Percentiles rank a stretch among this genome's conserved stretches.
phyloP scores from a whole-genome alignment of 2,797 vertebrate genomes.

The Salmo trutta region DNA sequence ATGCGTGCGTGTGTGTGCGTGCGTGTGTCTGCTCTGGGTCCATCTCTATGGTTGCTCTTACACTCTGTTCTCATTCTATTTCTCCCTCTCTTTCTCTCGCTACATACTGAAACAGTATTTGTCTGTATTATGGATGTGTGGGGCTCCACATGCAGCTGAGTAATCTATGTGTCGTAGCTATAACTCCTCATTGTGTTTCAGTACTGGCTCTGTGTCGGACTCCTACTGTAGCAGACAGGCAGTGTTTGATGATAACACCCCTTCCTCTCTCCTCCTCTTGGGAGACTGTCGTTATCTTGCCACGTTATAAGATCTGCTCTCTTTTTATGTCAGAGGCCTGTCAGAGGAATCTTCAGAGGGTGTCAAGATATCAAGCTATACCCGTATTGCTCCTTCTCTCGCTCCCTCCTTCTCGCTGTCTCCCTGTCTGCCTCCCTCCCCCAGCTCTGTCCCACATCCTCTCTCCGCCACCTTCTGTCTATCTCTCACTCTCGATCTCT shows the following conservation, averaged over 20 bases:
- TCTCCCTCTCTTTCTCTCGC: background rate
- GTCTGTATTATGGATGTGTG: constrained; percentile 1
- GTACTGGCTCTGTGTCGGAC: background rate
- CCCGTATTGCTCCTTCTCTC: background rate
- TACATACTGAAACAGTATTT: background rate
- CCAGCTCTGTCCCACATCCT: background rate
- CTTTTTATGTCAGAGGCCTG: constrained; percentile 6
- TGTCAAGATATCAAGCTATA: background rate
- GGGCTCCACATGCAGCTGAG: background rate
- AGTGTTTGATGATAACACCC: constrained; percentile 6
- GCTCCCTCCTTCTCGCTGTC: background rate
- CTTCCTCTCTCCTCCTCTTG: background rate
- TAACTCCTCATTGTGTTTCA: background rate
- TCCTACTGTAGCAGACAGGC: background rate
- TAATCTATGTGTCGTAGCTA: background rate
- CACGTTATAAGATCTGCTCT: constrained; percentile 1
- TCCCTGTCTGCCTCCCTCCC: background rate
- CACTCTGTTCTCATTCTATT: background rate
- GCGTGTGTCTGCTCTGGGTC: background rate
- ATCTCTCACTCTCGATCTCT: constrained; percentile 7
- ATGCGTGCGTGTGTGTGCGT: background rate
- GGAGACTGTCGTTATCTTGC: constrained; percentile 13
- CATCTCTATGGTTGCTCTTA: background rate
- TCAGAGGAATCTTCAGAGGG: background rate
- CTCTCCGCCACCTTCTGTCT: background rate